These are phyloP conservation scores for Phrynocephalus versicolor DNA, from an alignment of 2,113 vertebrate genomes.

Conservation along the genomic window DNA sequence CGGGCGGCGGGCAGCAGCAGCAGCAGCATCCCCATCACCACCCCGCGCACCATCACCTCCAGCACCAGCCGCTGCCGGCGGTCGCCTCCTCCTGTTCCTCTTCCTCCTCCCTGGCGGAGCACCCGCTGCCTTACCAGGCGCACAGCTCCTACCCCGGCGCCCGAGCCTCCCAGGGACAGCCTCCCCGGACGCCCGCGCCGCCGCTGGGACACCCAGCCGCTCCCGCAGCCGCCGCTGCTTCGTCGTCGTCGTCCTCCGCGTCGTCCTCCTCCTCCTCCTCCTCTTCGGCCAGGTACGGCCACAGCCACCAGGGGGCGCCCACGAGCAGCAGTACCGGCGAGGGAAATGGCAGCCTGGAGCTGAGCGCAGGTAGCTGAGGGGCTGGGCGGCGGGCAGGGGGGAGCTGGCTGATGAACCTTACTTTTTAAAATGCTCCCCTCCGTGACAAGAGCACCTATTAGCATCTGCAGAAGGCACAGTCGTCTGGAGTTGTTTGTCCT, in stretches of 20 bases:
- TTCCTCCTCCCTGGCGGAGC: neutral
- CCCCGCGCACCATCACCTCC: conserved; percentile 72
- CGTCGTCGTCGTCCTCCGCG: conserved; percentile 34
- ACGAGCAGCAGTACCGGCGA: conserved; percentile 61
- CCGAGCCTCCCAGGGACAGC: conserved; percentile 67
- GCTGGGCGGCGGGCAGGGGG: conserved; percentile 3
- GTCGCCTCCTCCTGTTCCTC: conserved; percentile 69
- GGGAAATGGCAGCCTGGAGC: conserved; percentile 74
- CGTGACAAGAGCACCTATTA: neutral
- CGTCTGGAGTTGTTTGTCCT: too few relatives aligned
- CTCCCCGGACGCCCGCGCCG: conserved; percentile 51
- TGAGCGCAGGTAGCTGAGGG: conserved; percentile 85
- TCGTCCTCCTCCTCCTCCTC: conserved; percentile 29
- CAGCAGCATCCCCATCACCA: conserved; percentile 67
- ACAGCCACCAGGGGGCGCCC: conserved; percentile 61
- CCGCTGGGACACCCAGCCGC: conserved; percentile 61
- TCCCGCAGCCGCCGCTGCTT: conserved; percentile 55
- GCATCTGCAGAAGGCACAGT: neutral
- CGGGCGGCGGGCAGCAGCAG: conserved; percentile 74
- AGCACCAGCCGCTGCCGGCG: conserved; percentile 80
- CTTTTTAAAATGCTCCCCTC: too few relatives aligned
- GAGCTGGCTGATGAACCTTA: neutral
- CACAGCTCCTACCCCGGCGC: conserved; percentile 2
- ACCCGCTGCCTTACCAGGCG: conserved; percentile 4
- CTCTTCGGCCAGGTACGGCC: conserved; percentile 72